Conservation (phyloP, 2,888 invertebrate genomes). For the Meteorus colon region DNA sequence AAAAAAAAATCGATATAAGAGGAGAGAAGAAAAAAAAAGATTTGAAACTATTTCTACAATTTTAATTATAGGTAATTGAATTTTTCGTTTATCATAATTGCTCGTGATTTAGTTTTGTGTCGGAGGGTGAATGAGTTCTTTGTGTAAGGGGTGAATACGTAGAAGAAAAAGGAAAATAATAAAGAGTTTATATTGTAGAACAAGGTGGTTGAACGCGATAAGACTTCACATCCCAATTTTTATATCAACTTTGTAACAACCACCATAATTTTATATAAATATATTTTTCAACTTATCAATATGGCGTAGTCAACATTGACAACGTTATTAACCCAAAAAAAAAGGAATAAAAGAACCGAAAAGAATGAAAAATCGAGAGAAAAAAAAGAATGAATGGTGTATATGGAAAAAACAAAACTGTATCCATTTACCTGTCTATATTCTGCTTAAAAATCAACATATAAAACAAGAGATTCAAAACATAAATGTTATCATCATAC, state of each 20-base stretch:
- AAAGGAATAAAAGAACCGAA: neutral
- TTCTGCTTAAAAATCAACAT: neutral
- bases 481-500: conserved; percentile 8
- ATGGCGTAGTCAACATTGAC: neutral
- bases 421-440: neutral
- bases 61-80: neutral
- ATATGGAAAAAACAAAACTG: neutral
- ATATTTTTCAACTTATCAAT: neutral
- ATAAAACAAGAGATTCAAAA: neutral
- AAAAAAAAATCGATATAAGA: neutral
- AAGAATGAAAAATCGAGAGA: neutral
- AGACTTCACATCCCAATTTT: neutral
- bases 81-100: neutral
- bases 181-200: neutral
- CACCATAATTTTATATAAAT: neutral
- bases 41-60: neutral
- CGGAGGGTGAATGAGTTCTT: too few species aligned
- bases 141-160: neutral
- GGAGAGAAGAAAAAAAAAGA: neutral
- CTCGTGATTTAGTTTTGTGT: neutral
- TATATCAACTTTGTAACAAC: conserved; percentile 2
- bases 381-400: neutral
- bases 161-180: neutral
- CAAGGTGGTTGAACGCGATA: neutral
- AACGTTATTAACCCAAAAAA: neutral